Conservation (phyloP, 2,888 invertebrate genomes). For the Drosophila stalkeri region DNA sequence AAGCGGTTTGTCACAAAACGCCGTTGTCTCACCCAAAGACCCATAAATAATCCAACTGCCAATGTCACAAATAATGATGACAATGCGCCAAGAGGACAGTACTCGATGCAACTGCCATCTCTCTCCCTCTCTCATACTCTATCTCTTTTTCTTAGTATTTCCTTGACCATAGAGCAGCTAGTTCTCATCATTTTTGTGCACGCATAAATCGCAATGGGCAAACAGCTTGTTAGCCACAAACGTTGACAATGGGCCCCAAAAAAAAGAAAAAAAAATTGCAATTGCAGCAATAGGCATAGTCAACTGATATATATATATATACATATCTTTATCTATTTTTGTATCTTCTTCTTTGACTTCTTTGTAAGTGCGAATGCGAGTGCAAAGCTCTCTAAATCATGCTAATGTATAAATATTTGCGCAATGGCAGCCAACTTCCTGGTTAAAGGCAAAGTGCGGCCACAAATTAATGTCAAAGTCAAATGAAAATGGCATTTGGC, state of each 20-base stretch:
- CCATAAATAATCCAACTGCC: conserved; percentile 79
- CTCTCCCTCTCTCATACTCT: background rate
- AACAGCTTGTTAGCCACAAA: conserved; percentile 64
- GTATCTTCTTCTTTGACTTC: background rate
- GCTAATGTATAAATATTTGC: conserved; percentile 62
- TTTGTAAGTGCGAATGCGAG: conserved; percentile 39
- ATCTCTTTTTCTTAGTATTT: background rate
- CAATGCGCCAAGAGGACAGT: conserved; percentile 36
- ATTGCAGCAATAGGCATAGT: background rate
- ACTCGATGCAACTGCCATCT: background rate
- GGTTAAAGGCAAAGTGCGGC: conserved; percentile 76
- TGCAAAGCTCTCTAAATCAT: conserved; percentile 65
- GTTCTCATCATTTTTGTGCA: conserved; percentile 77
- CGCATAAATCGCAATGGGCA: conserved; percentile 69
- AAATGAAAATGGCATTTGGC: conserved; percentile 81
- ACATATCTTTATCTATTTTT: background rate
- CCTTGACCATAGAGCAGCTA: conserved; percentile 22
- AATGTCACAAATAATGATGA: conserved; percentile 81
- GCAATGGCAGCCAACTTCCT: conserved; percentile 65
- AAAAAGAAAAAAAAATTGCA: conserved; percentile 14
- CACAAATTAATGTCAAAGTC: conserved; percentile 81
- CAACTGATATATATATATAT: background rate
- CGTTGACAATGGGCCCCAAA: conserved; percentile 52
- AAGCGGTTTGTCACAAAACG: conserved; percentile 80
- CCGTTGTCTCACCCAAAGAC: conserved; percentile 83